Evolutionary conservation across 2,888 invertebrate genomes (phyloP).

Genomic region (Cerastoderma edule): DNA sequence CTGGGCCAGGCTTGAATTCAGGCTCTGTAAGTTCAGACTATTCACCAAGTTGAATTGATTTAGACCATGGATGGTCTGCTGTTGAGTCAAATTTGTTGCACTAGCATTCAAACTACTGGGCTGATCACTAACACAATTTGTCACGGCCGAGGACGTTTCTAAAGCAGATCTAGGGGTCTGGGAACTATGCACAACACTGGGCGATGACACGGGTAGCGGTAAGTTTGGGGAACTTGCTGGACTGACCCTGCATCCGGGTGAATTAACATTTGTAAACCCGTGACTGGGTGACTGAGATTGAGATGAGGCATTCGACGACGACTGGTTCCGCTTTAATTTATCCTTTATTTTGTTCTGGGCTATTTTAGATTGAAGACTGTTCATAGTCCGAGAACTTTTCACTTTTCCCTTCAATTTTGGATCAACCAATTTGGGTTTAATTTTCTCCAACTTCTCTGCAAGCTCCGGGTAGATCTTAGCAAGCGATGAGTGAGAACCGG

Average conservation of each 20-base stretch:
- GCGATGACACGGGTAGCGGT: conserved; percentile 15
- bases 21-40: conserved; percentile 46
- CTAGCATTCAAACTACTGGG: conserved; percentile 12
- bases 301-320: conserved; percentile 61
- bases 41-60: conserved; percentile 50
- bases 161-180: not conserved
- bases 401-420: conserved; percentile 71
- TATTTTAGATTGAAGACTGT: conserved; percentile 83
- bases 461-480: conserved; percentile 82
- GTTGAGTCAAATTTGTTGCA: conserved; percentile 9
- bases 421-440: conserved; percentile 71
- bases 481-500: conserved; percentile 67
- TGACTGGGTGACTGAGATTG: conserved; percentile 69
- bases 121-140: not conserved
- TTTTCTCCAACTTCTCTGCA: conserved; percentile 81
- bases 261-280: conserved; percentile 55
- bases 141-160: not conserved
- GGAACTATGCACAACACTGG: not conserved
- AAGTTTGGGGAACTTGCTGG: conserved; percentile 55
- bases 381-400: conserved; percentile 82
- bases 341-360: conserved; percentile 84
- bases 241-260: conserved; percentile 56
- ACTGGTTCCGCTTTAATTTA: conserved; percentile 78
- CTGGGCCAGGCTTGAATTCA: conserved; percentile 55
- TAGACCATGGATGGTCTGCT: conserved; percentile 37